Conservation (phyloP, 2,113 vertebrate species). For the Microtus montanus region DNA sequence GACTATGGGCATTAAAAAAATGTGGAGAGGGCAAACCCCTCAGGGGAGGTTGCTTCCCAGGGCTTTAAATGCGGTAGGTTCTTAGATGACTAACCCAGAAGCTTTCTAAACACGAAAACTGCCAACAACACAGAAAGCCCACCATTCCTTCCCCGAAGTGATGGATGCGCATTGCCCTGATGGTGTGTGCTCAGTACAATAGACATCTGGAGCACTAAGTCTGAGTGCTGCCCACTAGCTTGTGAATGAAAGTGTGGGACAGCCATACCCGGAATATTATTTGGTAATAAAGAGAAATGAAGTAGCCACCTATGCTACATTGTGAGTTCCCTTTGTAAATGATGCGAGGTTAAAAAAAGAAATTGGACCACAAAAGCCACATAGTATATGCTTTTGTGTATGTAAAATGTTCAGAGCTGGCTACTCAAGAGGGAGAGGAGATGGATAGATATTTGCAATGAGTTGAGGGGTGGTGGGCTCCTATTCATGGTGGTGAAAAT, state of each 20-base stretch:
- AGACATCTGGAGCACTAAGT: background rate
- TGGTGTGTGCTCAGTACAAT: background rate
- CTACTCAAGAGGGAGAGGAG: background rate
- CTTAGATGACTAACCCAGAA: background rate
- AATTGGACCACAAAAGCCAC: too few relatives aligned
- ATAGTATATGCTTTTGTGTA: fast-evolving
- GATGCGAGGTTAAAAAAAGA: background rate
- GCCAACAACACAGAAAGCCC: background rate
- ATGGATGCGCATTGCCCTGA: background rate
- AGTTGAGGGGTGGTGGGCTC: background rate
- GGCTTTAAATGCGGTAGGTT: background rate
- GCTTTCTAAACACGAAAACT: background rate
- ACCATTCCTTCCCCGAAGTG: background rate
- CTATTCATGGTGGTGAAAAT: background rate
- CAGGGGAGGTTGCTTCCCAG: background rate
- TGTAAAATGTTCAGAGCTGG: background rate
- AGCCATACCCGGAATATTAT: background rate
- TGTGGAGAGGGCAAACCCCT: background rate
- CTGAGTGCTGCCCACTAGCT: background rate
- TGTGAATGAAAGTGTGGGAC: background rate
- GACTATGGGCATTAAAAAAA: background rate
- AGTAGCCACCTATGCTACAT: fast-evolving
- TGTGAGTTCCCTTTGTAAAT: fast-evolving
- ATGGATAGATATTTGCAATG: fast-evolving
- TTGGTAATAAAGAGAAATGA: background rate